These are phyloP conservation scores for Acanthurus leucopareius DNA, from an alignment of 2,797 vertebrate genomes.

Conservation along the genomic window DNA sequence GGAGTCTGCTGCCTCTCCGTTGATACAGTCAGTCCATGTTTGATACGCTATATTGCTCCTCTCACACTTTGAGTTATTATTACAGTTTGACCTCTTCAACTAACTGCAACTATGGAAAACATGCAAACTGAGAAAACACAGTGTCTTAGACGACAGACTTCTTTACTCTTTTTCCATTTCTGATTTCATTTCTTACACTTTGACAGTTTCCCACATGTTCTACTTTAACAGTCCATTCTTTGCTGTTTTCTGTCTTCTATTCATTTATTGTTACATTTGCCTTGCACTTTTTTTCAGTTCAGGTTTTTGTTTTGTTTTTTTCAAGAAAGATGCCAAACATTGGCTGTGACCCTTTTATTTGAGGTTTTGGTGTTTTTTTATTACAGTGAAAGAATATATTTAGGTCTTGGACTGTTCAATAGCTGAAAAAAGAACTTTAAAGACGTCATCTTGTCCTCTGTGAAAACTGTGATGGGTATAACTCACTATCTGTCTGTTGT, in stretches of 20 bases:
- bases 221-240: too few species aligned
- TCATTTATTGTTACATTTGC: background rate
- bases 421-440: background rate
- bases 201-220: too few species aligned
- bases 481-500: background rate
- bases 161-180: too few species aligned
- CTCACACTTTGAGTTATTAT: background rate
- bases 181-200: too few species aligned
- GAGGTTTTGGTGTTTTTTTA: background rate
- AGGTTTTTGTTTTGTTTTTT: too few species aligned
- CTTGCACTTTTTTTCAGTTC: too few species aligned
- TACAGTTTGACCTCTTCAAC: background rate
- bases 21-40: background rate
- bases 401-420: background rate
- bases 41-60: background rate
- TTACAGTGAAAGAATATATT: background rate
- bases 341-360: background rate
- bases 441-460: background rate
- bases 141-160: background rate
- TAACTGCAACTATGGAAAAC: background rate
- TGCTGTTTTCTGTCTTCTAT: background rate
- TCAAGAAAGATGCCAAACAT: background rate
- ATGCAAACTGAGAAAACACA: background rate
- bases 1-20: constrained; percentile 4
- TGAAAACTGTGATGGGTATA: background rate